Evolutionary conservation across 2,888 invertebrate genomes (phyloP).

Genomic region (Dryococelus australis): DNA sequence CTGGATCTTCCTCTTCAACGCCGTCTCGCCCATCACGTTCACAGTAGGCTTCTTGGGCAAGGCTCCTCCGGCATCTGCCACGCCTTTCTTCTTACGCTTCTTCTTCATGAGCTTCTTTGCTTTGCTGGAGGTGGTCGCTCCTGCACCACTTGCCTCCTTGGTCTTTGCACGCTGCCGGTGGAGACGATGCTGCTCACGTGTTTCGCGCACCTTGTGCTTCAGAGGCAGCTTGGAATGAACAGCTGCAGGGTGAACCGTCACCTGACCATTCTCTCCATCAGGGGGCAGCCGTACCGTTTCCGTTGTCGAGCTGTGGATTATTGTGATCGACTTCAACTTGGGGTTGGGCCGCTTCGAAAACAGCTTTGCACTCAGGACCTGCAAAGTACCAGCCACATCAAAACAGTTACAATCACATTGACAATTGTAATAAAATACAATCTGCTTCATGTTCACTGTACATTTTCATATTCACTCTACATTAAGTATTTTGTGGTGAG

Average conservation of each 20-base stretch:
- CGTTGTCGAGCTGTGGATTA: conserved; percentile 88
- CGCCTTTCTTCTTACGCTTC: conserved; percentile 54
- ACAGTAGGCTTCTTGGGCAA: conserved; percentile 23
- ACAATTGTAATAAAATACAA: background rate
- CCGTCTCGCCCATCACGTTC: conserved; percentile 57
- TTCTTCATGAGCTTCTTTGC: conserved; percentile 50
- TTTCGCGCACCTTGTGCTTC: conserved; percentile 77
- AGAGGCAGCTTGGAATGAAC: conserved; percentile 86
- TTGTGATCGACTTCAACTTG: conserved; percentile 86
- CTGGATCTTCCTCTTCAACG: conserved; percentile 63
- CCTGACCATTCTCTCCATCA: conserved; percentile 66
- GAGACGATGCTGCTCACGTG: conserved; percentile 38
- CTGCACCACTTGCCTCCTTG: conserved; percentile 57
- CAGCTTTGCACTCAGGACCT: conserved; percentile 82
- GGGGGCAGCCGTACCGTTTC: conserved; percentile 84
- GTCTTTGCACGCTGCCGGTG: conserved; percentile 45
- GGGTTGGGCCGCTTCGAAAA: conserved; percentile 81
- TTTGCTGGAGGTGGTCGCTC: conserved; percentile 59
- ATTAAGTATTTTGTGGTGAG: background rate
- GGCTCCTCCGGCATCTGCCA: conserved; percentile 48
- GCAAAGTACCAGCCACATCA: conserved; percentile 43
- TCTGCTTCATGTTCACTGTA: background rate
- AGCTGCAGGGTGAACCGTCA: conserved; percentile 83
- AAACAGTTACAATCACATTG: background rate
- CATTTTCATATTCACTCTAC: background rate